Base-by-base conservation (phyloP, 2,888 invertebrate species). In the Lasioglossum marginatum region DNA sequence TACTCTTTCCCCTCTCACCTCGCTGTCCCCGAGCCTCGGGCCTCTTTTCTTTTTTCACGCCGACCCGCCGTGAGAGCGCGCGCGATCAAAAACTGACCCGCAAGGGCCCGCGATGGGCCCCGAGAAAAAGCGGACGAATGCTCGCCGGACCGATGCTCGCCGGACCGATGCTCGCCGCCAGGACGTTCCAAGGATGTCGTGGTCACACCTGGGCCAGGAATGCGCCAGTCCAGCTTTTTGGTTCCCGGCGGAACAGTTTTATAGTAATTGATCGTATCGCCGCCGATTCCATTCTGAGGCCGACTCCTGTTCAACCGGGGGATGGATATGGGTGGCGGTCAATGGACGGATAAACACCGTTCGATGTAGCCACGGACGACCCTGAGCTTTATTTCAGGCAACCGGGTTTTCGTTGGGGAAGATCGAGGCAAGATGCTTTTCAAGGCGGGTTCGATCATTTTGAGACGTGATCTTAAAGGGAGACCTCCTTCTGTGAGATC, bases 171-270 rank as follows among this genome's bases (percentile, higher is more conserved):
- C 37, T 71, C 77, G 66, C 68, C 70, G 89, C 80, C 92, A 87
- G 89, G 90, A 93, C 93, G 93, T 93, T 91, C 93, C 93, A 89
- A 87, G 90, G 93, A 93, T 94, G 89, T 93, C 91, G 87, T 87
- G 90, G 91, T 93, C 93, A 92, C 94, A 94, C 93, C 93, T 94
- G 93, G 87, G 63, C 45, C 37, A 81, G 90, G 90, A 91, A 90
- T 86, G 82, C 85, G 68, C 75, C 72, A 68, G 70, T 70, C 73
- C 31, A 52, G 77, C 70, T 77, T 83, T 75, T 76, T 48, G 76
- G 77, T 19, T 37, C 66, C 66, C 74, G 60, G 43, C 60, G 77
- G 82, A 85, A 87, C 84, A 81, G 84, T 87, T 87, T 87, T 84
- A 78, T 84, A 85, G 87, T 78, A 81, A 87, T 85, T 81, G 85